Percentiles rank a stretch among this genome's conserved stretches.
Evolutionary conservation across 2,797 vertebrate genomes (phyloP).

Genomic region (Echeneis naucrates): DNA sequence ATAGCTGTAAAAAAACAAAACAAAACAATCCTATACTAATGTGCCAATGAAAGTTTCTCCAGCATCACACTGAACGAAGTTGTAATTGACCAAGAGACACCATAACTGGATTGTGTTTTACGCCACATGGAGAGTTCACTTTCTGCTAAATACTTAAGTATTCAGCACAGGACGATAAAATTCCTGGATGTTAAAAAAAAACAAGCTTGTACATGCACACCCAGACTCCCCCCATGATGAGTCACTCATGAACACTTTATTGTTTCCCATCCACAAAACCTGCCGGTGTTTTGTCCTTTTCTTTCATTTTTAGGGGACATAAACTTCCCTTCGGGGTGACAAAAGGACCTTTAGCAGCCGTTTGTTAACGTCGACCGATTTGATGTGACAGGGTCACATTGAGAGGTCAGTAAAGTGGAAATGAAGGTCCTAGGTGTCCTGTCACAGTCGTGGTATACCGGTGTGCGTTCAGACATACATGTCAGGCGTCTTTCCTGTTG

Average conservation of each 20-base stretch:
- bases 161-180: not conserved
- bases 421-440: constrained; percentile 23
- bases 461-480: not conserved
- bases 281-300: constrained; percentile 33
- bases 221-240: not conserved
- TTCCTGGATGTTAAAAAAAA: not conserved
- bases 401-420: constrained; percentile 36
- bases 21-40: too few relatives aligned
- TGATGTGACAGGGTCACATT: constrained; percentile 11
- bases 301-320: constrained; percentile 18
- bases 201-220: not conserved
- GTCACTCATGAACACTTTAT: not conserved
- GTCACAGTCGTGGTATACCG: constrained; percentile 11
- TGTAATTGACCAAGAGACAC: too few relatives aligned
- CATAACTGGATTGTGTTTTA: too few relatives aligned
- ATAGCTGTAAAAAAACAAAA: too few relatives aligned
- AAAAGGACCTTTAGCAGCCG: not conserved
- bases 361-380: not conserved
- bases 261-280: not conserved
- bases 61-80: too few relatives aligned
- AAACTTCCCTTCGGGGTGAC: constrained; percentile 28
- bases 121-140: too few relatives aligned
- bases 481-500: constrained; percentile 63
- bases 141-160: not conserved
- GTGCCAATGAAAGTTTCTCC: too few relatives aligned